phyloP scores from a whole-genome alignment of 23 tunicate species.

The Styela plicata region DNA sequence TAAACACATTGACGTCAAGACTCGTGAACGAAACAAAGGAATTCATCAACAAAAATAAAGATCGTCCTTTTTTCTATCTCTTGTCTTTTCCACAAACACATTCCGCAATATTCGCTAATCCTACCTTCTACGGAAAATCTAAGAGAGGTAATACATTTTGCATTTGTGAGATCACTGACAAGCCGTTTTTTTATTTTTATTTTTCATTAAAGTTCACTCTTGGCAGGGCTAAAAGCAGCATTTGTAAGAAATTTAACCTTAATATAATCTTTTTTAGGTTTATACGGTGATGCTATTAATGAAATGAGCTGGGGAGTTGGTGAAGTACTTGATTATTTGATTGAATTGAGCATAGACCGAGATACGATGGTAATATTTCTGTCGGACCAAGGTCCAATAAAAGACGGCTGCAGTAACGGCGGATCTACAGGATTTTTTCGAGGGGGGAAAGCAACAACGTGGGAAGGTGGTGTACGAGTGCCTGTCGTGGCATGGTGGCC shows the following conservation, averaged over 20 bases:
- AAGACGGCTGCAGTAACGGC: slow-evolving; percentile 51
- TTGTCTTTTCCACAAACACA: slow-evolving; percentile 58
- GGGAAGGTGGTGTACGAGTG: slow-evolving; percentile 88
- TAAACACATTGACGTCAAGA: slow-evolving; percentile 31
- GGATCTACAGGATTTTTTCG: slow-evolving; percentile 54
- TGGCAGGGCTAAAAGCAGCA: no score
- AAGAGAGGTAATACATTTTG: slow-evolving; percentile 69
- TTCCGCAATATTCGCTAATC: slow-evolving; percentile 18
- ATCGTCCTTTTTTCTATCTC: slow-evolving; percentile 49
- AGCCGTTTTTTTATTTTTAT: no score
- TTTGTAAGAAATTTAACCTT: no score
- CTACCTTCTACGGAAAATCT: slow-evolving; percentile 47
- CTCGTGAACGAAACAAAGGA: slow-evolving; percentile 37
- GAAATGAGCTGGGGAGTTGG: slow-evolving; percentile 36
- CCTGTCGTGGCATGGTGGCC: slow-evolving; percentile 95
- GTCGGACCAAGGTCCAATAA: slow-evolving; percentile 78
- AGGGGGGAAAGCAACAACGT: slow-evolving; percentile 63
- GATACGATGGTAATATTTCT: slow-evolving; percentile 68
- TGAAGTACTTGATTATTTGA: slow-evolving; percentile 36
- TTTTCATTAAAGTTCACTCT: no score
- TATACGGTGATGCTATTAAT: slow-evolving; percentile 64
- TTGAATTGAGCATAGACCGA: slow-evolving; percentile 10
- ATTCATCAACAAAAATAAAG: slow-evolving; percentile 30
- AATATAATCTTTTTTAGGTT: slow-evolving; percentile 40
- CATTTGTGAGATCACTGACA: no score